These are phyloP conservation scores for Pontoporia blainvillei DNA, from an alignment of 2,113 vertebrate genomes.

Conservation along the genomic window DNA sequence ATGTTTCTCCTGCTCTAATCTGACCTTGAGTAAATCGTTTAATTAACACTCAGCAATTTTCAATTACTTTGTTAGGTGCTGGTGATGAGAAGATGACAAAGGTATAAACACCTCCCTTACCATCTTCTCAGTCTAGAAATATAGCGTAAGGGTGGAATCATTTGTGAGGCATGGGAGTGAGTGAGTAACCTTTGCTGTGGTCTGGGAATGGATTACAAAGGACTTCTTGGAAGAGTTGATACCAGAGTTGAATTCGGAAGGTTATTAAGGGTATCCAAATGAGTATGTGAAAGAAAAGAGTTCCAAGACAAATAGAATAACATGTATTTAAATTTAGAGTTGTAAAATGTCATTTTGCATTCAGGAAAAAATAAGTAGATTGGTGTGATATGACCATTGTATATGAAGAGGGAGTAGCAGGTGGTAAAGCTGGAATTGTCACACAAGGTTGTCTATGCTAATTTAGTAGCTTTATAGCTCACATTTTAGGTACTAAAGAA, in stretches of 20 bases:
- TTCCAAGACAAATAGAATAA: neutral
- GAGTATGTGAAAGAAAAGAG: neutral
- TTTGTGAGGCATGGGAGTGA: neutral
- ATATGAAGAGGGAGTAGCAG: neutral
- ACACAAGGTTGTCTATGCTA: neutral
- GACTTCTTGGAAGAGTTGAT: neutral
- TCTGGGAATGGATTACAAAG: neutral
- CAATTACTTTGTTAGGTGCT: neutral
- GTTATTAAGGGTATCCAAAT: neutral
- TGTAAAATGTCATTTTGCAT: neutral
- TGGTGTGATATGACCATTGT: neutral
- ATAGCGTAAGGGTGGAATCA: neutral
- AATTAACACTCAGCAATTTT: neutral
- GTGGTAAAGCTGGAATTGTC: neutral
- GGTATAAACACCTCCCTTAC: neutral
- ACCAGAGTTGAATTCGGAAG: neutral
- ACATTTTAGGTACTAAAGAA: neutral
- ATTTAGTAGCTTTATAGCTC: neutral
- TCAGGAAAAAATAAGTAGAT: neutral
- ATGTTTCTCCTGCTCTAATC: neutral
- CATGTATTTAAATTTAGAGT: neutral
- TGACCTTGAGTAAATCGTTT: neutral
- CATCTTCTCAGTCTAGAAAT: neutral
- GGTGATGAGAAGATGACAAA: neutral
- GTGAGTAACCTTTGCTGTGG: neutral